phyloP scores from a whole-genome alignment of 2,797 vertebrate species.

The Acanthiza pusilla region DNA sequence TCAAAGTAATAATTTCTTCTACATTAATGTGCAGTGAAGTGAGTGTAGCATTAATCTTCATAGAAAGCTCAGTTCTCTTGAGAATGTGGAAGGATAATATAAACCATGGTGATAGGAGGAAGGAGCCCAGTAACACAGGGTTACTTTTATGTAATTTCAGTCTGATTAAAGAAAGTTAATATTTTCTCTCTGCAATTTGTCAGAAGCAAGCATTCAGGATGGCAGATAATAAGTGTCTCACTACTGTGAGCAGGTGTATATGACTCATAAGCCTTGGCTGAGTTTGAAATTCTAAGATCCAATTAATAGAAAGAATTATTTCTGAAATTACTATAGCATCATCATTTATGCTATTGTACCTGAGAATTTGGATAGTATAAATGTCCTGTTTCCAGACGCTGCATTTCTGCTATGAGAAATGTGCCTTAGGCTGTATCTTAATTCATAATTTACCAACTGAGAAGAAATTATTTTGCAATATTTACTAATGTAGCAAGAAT shows the following conservation, averaged over 20 bases:
- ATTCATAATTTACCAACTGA: background rate
- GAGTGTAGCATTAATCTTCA: conserved; percentile 58
- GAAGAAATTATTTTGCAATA: background rate
- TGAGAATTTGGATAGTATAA: background rate
- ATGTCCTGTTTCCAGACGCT: background rate
- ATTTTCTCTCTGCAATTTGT: conserved; percentile 21
- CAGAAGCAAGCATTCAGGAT: background rate
- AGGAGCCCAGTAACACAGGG: background rate
- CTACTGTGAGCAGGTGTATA: background rate
- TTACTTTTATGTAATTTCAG: background rate
- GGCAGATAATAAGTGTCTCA: background rate
- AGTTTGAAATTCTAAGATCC: background rate
- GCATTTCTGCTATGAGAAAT: background rate
- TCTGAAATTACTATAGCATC: background rate
- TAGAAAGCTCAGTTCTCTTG: conserved; percentile 46
- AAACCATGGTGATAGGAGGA: conserved; percentile 22
- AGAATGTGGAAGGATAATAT: conserved; percentile 12
- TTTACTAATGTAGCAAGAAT: background rate
- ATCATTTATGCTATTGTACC: background rate
- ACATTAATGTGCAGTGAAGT: conserved; percentile 56
- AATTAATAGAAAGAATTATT: background rate
- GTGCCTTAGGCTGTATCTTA: background rate
- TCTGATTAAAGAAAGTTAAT: background rate
- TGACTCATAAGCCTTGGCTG: background rate
- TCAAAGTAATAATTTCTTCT: conserved; percentile 53